These are phyloP conservation scores for Clistopyga incitator DNA, from an alignment of 2,888 invertebrate genomes.

Conservation along the genomic window DNA sequence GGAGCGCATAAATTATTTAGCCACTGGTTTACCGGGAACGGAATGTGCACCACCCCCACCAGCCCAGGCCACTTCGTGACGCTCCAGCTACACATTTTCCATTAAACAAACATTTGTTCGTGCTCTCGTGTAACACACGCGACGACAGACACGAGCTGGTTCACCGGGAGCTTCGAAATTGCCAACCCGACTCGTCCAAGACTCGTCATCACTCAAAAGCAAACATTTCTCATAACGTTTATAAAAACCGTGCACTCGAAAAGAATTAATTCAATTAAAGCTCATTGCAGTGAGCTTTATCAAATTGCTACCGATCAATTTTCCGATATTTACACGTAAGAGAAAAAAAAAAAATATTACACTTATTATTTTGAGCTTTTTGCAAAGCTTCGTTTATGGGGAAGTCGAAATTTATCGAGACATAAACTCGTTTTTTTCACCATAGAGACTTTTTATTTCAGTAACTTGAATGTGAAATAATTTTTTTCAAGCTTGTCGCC, in stretches of 20 bases:
- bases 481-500: too few species aligned
- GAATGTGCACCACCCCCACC: background rate
- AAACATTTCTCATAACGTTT: background rate
- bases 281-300: background rate
- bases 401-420: too few species aligned
- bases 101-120: slow-evolving; percentile 76
- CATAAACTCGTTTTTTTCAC: too few species aligned
- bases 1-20: slow-evolving; percentile 54
- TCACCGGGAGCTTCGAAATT: slow-evolving; percentile 65
- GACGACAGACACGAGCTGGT: slow-evolving; percentile 16
- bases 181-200: slow-evolving; percentile 33
- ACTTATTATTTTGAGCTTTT: too few species aligned
- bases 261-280: background rate
- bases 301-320: background rate
- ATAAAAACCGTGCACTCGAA: background rate
- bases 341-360: background rate
- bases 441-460: too few species aligned
- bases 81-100: slow-evolving; percentile 68
- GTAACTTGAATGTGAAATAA: too few species aligned
- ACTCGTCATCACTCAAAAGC: background rate
- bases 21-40: slow-evolving; percentile 38
- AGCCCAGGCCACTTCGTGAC: slow-evolving; percentile 45
- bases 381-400: too few species aligned
- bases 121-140: slow-evolving; percentile 51
- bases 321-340: background rate